Conservation (phyloP, 2,888 invertebrate species). For the Muschampia plurimacula region DNA sequence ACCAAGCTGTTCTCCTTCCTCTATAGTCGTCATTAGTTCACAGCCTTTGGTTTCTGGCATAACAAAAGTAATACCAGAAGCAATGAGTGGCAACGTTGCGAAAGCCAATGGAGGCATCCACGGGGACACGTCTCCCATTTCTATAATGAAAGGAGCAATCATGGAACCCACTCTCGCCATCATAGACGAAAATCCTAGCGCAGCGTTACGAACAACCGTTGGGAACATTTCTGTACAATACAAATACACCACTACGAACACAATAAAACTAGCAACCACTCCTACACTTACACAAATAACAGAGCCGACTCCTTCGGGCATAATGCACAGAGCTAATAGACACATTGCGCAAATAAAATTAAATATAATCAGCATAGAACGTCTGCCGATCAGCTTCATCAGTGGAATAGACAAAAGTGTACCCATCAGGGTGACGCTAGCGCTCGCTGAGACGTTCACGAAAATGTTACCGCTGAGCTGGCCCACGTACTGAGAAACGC, state of each 20-base stretch:
- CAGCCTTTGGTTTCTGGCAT: slow-evolving; percentile 93
- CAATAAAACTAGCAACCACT: slow-evolving; percentile 92
- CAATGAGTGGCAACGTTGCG: slow-evolving; percentile 88
- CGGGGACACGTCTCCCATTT: slow-evolving; percentile 72
- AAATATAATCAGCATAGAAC: slow-evolving; percentile 87
- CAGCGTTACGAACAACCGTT: slow-evolving; percentile 94
- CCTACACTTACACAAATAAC: slow-evolving; percentile 89
- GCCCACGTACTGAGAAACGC: slow-evolving; percentile 93
- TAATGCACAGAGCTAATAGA: slow-evolving; percentile 86
- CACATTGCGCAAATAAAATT: slow-evolving; percentile 87
- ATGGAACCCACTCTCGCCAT: slow-evolving; percentile 94
- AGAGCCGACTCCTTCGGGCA: slow-evolving; percentile 72
- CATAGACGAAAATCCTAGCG: slow-evolving; percentile 95
- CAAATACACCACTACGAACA: slow-evolving; percentile 94
- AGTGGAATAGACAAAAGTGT: slow-evolving; percentile 87
- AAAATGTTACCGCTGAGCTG: slow-evolving; percentile 93
- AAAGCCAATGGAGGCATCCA: slow-evolving; percentile 91
- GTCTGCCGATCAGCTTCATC: slow-evolving; percentile 88
- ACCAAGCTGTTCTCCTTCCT: slow-evolving; percentile 89
- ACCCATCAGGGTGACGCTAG: slow-evolving; percentile 86
- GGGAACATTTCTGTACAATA: slow-evolving; percentile 95
- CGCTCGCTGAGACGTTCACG: slow-evolving; percentile 92
- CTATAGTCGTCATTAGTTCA: slow-evolving; percentile 91
- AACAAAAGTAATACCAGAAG: slow-evolving; percentile 81
- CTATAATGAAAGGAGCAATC: slow-evolving; percentile 92